Conservation (phyloP, 2,888 invertebrate genomes). For the Antheraea assamensis region DNA sequence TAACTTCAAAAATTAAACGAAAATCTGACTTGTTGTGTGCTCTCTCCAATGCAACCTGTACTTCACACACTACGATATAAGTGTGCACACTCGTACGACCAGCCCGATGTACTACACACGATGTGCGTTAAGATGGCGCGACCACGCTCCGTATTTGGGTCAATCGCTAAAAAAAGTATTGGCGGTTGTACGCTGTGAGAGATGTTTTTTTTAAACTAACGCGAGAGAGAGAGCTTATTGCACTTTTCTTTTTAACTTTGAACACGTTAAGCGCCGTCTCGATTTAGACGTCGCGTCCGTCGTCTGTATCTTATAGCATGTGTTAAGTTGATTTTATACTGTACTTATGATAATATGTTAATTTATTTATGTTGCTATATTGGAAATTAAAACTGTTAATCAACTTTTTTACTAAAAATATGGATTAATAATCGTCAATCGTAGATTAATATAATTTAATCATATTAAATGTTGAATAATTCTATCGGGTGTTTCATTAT, state of each 20-base stretch:
- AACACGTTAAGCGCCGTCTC: constrained; percentile 47
- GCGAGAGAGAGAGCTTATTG: constrained; percentile 31
- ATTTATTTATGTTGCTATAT: not conserved
- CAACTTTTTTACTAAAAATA: not conserved
- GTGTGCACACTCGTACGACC: constrained; percentile 1
- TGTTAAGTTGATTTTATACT: constrained; percentile 10
- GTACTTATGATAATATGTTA: not conserved
- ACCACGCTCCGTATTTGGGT: constrained; percentile 72
- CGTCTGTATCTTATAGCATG: constrained; percentile 11
- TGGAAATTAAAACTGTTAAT: not conserved
- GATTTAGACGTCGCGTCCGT: constrained; percentile 13
- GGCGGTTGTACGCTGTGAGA: constrained; percentile 23
- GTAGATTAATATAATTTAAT: not conserved
- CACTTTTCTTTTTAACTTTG: constrained; percentile 42
- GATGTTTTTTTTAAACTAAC: constrained; percentile 35
- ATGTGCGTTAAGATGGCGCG: constrained; percentile 44
- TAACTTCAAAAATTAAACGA: not conserved
- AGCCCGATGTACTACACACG: constrained; percentile 1
- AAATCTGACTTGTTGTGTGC: constrained; percentile 12
- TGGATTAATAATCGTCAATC: not conserved
- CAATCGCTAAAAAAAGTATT: constrained; percentile 75
- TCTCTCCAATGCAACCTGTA: constrained; percentile 23
- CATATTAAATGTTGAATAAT: not conserved
- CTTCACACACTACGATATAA: constrained; percentile 16
- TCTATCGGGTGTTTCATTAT: not conserved